Base-by-base conservation (phyloP, 2,888 invertebrate species). In the Erebia epiphron region DNA sequence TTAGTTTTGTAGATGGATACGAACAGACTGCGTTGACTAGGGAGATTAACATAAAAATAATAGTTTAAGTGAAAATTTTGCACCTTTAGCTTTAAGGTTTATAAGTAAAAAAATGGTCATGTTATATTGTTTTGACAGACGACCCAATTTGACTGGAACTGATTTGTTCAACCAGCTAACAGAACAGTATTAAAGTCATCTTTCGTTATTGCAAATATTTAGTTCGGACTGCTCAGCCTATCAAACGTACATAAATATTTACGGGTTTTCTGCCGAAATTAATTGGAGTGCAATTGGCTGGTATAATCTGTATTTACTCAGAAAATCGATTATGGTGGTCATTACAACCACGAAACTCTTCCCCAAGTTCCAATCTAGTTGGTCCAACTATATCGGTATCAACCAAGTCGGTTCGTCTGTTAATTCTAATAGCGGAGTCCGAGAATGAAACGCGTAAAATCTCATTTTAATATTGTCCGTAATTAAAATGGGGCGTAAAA, bases 1-100 rank as follows among this genome's bases (percentile, higher is more conserved):
- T 86, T 86, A 87, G 79, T 84, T 85, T 86, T 86, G 86, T 91
- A 90, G 89, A 87, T 87, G 84, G 88, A 88, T 88, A 87, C 84
- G 86, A 89, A 86, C 87, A 86, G 91, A 92, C 90, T 90, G 89
- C 85, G 86, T 54, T 43, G 43, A 83, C 83, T 88, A 89, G 87
- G 86, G 88, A 89, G 89, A 90, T 90, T 90, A 89, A 90, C 83
- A 77, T 87, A 86, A 81, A 86, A 85, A 82, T 76, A 84, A 82
- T 61, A 46, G 77, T 82, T 78, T 90, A 90, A 89, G 90, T 85
- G 79, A 84, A 83, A 82, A 82, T 82, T 85, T 86, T 86, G 86
- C 89, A 91, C 84, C 78, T 84, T 85, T 85, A 86, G 80, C 83
- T 83, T 87, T 86, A 62, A 62, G 62, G 86, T 78, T 83, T 83